These are phyloP conservation scores for Willisornis vidua DNA, from an alignment of 2,113 vertebrate genomes.

Conservation along the genomic window DNA sequence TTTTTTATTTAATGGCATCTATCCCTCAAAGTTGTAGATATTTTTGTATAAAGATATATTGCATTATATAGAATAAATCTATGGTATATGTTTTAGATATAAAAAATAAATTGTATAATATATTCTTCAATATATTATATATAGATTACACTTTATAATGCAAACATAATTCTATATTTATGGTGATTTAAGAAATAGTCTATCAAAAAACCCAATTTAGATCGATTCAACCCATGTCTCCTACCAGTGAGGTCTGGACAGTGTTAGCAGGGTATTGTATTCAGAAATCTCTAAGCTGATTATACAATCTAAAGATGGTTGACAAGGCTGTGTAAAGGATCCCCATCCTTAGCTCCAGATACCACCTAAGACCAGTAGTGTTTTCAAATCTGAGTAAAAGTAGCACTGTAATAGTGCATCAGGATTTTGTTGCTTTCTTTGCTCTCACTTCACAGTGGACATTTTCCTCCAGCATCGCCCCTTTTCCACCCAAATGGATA, in stretches of 20 bases:
- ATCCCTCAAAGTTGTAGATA: neutral
- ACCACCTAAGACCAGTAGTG: neutral
- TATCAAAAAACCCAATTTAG: neutral
- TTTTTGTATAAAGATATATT: neutral
- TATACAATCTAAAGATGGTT: neutral
- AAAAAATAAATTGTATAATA: neutral
- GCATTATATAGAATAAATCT: neutral
- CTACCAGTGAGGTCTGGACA: neutral
- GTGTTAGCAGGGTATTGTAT: neutral
- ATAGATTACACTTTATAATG: neutral
- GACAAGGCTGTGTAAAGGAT: neutral
- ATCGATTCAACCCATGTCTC: neutral
- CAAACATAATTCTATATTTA: neutral
- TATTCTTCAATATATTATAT: neutral
- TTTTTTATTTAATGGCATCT: neutral
- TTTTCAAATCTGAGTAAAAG: neutral
- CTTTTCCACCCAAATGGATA: neutral
- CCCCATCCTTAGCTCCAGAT: neutral
- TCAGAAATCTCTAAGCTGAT: neutral
- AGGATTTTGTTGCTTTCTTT: neutral
- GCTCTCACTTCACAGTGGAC: rapidly evolving
- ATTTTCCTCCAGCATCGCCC: neutral
- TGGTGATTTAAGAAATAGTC: neutral
- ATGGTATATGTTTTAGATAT: neutral
- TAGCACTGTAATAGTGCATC: neutral